Conservation (phyloP, 2,797 vertebrate genomes). For the Enteromius mattozi region DNA sequence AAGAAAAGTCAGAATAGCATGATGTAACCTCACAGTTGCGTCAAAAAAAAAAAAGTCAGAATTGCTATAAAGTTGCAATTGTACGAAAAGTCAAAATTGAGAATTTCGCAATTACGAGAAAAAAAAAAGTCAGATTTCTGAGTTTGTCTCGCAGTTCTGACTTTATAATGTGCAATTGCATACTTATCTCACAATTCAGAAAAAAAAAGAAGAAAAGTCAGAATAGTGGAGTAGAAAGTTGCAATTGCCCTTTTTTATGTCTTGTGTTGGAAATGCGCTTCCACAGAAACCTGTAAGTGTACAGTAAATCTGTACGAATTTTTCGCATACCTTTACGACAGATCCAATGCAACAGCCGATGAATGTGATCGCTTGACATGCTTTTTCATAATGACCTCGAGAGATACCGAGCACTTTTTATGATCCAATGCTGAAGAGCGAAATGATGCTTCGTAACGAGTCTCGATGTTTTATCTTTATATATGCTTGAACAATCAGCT, state of each 20-base stretch:
- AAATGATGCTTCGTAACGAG: background rate
- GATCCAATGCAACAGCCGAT: conserved; percentile 18
- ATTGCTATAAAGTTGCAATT: background rate
- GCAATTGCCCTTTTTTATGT: background rate
- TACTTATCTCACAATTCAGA: background rate
- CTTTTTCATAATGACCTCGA: conserved; percentile 52
- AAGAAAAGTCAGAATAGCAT: background rate
- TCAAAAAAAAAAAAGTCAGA: background rate
- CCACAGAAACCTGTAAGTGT: background rate
- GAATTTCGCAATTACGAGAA: background rate
- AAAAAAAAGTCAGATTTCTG: too few species aligned
- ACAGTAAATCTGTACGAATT: conserved; percentile 23
- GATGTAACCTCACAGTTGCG: background rate
- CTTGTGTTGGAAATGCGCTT: background rate
- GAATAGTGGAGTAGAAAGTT: background rate
- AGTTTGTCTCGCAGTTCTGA: too few species aligned
- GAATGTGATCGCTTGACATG: conserved; percentile 39
- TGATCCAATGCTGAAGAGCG: conserved; percentile 46
- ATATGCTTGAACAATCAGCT: conserved; percentile 73
- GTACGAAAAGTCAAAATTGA: background rate
- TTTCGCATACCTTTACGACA: background rate
- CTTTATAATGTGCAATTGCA: background rate
- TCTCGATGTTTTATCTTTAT: conserved; percentile 49
- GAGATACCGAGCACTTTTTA: conserved; percentile 68
- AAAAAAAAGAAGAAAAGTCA: background rate